These are phyloP conservation scores for Chrysolophus pictus DNA, from an alignment of 2,797 vertebrate species.

Conservation along the genomic window DNA sequence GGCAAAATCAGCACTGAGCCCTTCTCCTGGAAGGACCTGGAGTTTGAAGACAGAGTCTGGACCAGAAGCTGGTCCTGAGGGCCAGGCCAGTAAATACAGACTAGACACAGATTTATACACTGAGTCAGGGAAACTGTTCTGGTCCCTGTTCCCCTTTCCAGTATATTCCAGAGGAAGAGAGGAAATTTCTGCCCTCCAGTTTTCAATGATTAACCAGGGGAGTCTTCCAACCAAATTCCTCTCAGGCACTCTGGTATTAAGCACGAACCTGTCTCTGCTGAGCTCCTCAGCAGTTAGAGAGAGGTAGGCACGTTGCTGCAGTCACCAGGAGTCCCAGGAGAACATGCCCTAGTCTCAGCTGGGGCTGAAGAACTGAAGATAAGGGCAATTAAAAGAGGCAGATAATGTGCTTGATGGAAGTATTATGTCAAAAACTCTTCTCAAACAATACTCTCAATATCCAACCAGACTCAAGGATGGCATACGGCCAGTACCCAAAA, in stretches of 20 bases:
- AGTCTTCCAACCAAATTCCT: not conserved
- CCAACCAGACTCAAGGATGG: not conserved
- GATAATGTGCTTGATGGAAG: not conserved
- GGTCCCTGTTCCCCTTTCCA: not conserved
- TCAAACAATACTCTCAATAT: rapidly evolving
- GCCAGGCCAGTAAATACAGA: not conserved
- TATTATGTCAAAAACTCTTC: not conserved
- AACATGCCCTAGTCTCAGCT: not conserved
- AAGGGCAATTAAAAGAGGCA: not conserved
- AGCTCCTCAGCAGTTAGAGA: not conserved
- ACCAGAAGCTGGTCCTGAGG: not conserved
- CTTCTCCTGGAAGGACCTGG: not conserved
- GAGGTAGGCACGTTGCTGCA: not conserved
- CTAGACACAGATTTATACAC: not conserved
- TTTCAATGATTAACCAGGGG: not conserved
- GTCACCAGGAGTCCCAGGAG: not conserved
- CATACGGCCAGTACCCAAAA: not conserved
- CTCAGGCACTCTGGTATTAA: not conserved
- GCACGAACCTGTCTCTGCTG: not conserved
- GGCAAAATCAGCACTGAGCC: not conserved
- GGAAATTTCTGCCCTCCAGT: not conserved
- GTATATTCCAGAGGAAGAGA: not conserved
- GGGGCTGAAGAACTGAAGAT: not conserved
- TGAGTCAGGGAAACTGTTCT: not conserved
- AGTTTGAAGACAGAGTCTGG: not conserved